A percentile compares a stretch with the other conserved stretches of the same genome.
Conservation (phyloP, 1,140 invertebrate species). For the Littorina saxatilis region DNA sequence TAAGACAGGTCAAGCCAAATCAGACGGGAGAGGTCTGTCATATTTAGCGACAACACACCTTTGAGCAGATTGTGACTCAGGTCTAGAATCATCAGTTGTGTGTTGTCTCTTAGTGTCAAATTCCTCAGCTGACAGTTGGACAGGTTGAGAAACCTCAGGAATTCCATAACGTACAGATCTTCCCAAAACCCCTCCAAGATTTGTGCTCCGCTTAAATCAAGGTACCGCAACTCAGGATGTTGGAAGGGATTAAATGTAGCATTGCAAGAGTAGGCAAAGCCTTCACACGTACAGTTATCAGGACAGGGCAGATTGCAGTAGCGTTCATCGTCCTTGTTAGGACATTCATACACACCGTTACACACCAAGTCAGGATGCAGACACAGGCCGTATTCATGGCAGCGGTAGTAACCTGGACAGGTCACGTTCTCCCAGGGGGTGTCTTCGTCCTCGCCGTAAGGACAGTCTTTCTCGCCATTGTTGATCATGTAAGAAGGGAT, state of each 20-base stretch:
- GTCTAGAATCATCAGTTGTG: constrained; percentile 23
- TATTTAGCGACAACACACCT: background rate
- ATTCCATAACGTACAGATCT: constrained; percentile 1
- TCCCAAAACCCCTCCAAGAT: background rate
- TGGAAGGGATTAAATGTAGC: background rate
- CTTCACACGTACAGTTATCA: constrained; percentile 17
- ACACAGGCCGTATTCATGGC: constrained; percentile 16
- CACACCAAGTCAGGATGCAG: constrained; percentile 29
- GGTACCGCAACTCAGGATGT: constrained; percentile 7
- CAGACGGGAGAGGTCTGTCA: background rate
- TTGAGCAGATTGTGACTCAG: constrained; percentile 4
- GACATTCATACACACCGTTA: constrained; percentile 34
- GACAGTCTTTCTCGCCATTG: constrained; percentile 39
- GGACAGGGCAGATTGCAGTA: constrained; percentile 34
- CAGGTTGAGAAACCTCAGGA: constrained; percentile 31
- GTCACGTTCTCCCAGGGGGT: background rate
- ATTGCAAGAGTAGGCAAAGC: constrained; percentile 20
- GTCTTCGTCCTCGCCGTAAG: constrained; percentile 37
- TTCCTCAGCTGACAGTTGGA: constrained; percentile 2
- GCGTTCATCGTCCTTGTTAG: constrained; percentile 33
- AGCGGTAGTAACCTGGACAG: constrained; percentile 27
- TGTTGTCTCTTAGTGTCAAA: background rate
- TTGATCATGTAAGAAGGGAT: constrained; percentile 39
- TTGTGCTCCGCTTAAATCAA: constrained; percentile 2
- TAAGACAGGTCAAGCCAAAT: background rate